Evolutionary conservation across 2,113 vertebrate species (phyloP), one percentile per base, ranked within the genome.

Genomic region (Phalacrocorax aristotelis): DNA sequence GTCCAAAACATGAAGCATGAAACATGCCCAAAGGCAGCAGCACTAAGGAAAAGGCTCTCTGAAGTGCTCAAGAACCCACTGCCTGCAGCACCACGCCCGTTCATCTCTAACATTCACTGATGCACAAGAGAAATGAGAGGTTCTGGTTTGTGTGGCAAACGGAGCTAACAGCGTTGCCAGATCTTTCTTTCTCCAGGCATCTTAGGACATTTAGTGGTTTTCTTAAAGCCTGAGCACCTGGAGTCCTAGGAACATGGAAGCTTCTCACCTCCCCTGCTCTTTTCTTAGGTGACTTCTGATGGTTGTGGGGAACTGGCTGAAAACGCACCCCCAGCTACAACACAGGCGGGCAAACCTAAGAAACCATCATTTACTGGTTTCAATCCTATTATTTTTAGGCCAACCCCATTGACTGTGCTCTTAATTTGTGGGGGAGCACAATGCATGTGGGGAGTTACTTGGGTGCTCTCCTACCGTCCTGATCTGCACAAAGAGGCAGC

Each of bases 21-120:
- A 95, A 69, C 10, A 19, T 17, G n/a, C 46, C 71, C 71, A 66
- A 75, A 57, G 71, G 60, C 80, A 91, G 57, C n/a, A 76, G 34
- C 34, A 14, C 23, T 68, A 51, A 72, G 74, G 38, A 88, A 87
- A 44, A 94, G 49, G 36, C 54, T 90, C 55, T 88, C 14, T 29
- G 55, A 88, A 80, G 51, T 13, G 22, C 55, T 93, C 38, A n/a
- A 75, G 75, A 86, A 57, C 40, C 72, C 58, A 13, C 19, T 3
- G 4, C 46, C 49, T 0, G 0, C 3, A 5, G 87, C 65, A 78
- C 58, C 38, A 69, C 0, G 3, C 55, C 77, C 36, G 20, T 38
- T 26, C 68, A 57, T 83, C 42, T 66, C 66, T 58, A 36, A 69
- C 0, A 5, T 52, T 68, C 55, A 49, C 40, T 58, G 19, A 49